These are phyloP conservation scores for Lates calcarifer DNA, from an alignment of 2,113 vertebrate genomes.

Conservation along the genomic window DNA sequence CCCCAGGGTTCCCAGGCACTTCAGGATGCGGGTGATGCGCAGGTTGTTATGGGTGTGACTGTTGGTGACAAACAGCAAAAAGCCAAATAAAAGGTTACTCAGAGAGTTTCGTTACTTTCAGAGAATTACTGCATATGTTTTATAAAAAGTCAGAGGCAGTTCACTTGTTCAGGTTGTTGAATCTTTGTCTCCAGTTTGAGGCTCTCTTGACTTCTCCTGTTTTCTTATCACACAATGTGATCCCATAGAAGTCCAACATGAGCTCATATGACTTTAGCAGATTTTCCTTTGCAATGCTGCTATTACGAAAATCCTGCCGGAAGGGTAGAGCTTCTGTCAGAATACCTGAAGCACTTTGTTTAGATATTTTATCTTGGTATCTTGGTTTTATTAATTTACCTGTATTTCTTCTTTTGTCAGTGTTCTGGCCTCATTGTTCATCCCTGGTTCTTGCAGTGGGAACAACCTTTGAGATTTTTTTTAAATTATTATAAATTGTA, in stretches of 20 bases:
- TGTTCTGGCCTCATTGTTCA: constrained; percentile 86
- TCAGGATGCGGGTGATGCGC: constrained; percentile 94
- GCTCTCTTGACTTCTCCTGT: constrained; percentile 85
- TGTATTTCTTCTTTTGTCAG: constrained; percentile 87
- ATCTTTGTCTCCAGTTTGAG: constrained; percentile 85
- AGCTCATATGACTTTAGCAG: constrained; percentile 90
- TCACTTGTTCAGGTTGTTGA: constrained; percentile 90
- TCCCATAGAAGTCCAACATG: constrained; percentile 95
- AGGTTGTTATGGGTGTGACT: constrained; percentile 91
- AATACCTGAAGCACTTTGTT: background rate
- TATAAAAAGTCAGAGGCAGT: background rate
- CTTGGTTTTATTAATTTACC: constrained; percentile 78
- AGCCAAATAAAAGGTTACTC: background rate
- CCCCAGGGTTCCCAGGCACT: constrained; percentile 93
- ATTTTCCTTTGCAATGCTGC: constrained; percentile 70
- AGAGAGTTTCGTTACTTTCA: background rate
- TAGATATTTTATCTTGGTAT: background rate
- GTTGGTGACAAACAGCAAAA: constrained; percentile 24
- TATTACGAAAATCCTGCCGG: constrained; percentile 84
- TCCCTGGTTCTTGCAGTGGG: constrained; percentile 90
- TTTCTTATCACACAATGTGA: constrained; percentile 71
- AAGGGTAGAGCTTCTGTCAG: background rate
- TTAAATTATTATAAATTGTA: fast-evolving
- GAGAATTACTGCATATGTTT: background rate
- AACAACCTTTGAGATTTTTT: constrained; percentile 88